phyloP scores from a whole-genome alignment of 2,113 vertebrate species.

The Trinectes maculatus region DNA sequence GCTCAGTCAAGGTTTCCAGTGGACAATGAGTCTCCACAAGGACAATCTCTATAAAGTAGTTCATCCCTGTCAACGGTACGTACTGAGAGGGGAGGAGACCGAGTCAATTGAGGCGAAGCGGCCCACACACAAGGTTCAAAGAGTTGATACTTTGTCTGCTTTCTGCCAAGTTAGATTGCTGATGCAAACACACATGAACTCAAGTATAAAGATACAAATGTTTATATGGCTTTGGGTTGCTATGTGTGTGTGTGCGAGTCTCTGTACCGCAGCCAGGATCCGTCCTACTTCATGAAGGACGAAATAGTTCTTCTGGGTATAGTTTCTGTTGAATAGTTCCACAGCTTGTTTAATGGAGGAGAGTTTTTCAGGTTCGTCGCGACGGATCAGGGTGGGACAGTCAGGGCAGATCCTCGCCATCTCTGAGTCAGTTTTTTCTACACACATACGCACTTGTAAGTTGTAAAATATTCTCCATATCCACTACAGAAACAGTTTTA shows the following conservation, averaged over 20 bases:
- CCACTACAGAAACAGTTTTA: too few species aligned
- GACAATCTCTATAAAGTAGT: not conserved
- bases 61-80: accelerated
- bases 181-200: not conserved
- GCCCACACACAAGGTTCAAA: too few species aligned
- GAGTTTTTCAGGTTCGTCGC: not conserved
- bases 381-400: not conserved
- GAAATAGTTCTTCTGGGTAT: not conserved
- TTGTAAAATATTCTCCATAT: too few species aligned
- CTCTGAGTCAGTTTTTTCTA: accelerated
- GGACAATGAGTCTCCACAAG: constrained; percentile 34
- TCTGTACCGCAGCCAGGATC: not conserved
- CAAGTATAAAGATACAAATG: not conserved
- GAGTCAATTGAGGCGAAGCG: not conserved
- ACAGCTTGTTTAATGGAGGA: not conserved
- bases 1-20: not conserved
- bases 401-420: not conserved
- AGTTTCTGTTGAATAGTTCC: constrained; percentile 13
- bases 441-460: constrained; percentile 4
- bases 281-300: constrained; percentile 38
- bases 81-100: not conserved
- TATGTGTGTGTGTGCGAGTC: not conserved
- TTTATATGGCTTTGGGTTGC: not conserved
- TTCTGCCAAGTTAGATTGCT: not conserved
- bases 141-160: too few species aligned